Base-by-base conservation (phyloP, 2,888 invertebrate species). In the Aspidiotus destructor region DNA sequence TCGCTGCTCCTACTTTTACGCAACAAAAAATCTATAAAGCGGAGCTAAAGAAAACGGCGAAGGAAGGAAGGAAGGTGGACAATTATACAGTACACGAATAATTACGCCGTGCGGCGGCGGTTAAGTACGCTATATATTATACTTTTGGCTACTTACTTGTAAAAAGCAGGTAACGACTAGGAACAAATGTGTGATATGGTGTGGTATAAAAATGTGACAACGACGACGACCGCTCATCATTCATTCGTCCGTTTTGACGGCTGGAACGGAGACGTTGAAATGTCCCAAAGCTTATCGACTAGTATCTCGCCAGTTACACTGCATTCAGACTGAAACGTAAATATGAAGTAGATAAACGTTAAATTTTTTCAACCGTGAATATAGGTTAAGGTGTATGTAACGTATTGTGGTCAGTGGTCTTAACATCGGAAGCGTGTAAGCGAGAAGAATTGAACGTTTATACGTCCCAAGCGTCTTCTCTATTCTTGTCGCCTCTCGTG, bases 141-240 rank as follows among this genome's bases (percentile, higher is more conserved):
- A 28, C 28, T 28, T 28, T 28, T 5, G 28, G 28, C 28, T 42
- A 52, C 17, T 62, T 44, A 67, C 67, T 58, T 67, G 67, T 52
- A 67, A 67, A 41, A 58, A 67, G 60, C 67, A 60, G 60, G 58
- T 67, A 67, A 58, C 67, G 17, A 67, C 44, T 58, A 67, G 67
- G 58, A 65, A 60, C 67, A 65, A 17, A 41, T 52, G 60, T 10
- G 65, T 65, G 16, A 52, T 44, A 60, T 44, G 60, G 28, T 60
- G 13, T 44, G 67, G 60, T 42, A 57, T 65, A 60, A 52, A 28
- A 48, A 60, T 48, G 40, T 60, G 67, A 60, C 58, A 55, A 65
- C 67, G 67, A 60, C 58, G 41, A 65, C 67, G 67, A 60, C 52
- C 44, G 58, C 67, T 67, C 67, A 67, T 67, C 67, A 52, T 67